Evolutionary conservation across 2,888 invertebrate species (phyloP), one percentile per base, ranked within the genome.

Genomic region (Monoplex corrugatus): DNA sequence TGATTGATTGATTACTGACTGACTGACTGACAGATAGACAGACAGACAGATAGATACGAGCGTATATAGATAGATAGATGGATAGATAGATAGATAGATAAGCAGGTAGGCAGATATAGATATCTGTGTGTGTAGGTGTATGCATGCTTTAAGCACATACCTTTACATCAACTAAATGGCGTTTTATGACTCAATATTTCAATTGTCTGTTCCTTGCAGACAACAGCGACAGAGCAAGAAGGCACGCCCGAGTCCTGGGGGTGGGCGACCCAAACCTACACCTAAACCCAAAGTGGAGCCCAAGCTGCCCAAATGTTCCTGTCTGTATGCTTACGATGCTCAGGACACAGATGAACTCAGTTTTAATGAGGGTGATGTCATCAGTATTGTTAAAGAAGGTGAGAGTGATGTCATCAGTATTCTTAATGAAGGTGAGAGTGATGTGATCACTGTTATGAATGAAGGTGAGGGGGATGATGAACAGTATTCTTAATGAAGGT

Each of bases 261-360:
- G 93, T 86, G 93, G 94, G 10, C 93, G 94, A 63, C 96, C 96
- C 0, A 96, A 96, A 90, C 96, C 96, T 6, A 93, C 93, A 57
- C 94, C 95, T 35, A 95, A 95, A 19, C 92, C 94, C 23, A 93
- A 93, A 89, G 94, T 94, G 19, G 93, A 93, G 80, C 93, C 94
- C 16, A 50, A 89, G 16, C 89, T 94, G 78, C 95, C 95, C 8
- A 91, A 94, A 90, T 97, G 97, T 44, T 96, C 96, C 91, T 97
- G 97, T 83, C 95, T 97, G 88, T 97, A 97, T 94, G 97, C 97
- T 68, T 97, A 97, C 93, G 97, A 96, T 92, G 97, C 97, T 5
- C 97, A 97, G 93, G 97, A 97, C 94, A 96, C 97, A 28, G 97
- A 97, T 94, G 97, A 97, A 93, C 95, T 97, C 13, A 96, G 96